phyloP scores from a whole-genome alignment of 1,140 invertebrate species.

The Camponotus vicinus region DNA sequence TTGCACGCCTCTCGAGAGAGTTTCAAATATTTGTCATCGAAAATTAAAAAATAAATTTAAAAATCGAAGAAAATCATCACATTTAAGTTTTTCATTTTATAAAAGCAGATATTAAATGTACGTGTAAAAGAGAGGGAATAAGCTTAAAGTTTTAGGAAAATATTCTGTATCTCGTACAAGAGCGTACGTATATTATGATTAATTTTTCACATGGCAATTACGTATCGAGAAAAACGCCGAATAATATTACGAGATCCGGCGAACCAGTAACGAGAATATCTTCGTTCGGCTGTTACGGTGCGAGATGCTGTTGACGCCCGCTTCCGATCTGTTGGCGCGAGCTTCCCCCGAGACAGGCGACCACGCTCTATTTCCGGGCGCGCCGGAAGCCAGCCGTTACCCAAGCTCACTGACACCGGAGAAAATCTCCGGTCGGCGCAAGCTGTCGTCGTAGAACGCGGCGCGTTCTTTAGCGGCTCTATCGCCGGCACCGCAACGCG shows the following conservation, averaged over 20 bases:
- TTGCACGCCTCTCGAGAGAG: not conserved
- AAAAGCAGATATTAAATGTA: slow-evolving; percentile 14
- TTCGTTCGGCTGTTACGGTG: not conserved
- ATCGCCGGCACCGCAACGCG: slow-evolving; percentile 5
- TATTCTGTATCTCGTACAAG: not conserved
- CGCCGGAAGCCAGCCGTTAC: slow-evolving; percentile 57
- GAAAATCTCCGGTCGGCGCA: slow-evolving; percentile 59
- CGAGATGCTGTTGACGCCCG: slow-evolving; percentile 24
- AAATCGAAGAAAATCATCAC: not conserved
- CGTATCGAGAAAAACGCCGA: not conserved
- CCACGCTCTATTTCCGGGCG: slow-evolving; percentile 53
- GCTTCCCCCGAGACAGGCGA: slow-evolving; percentile 35
- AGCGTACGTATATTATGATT: not conserved
- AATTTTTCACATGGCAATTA: not conserved
- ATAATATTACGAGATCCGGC: slow-evolving; percentile 1
- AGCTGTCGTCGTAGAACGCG: slow-evolving; percentile 20
- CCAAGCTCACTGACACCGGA: slow-evolving; percentile 53
- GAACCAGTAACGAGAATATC: slow-evolving; percentile 30
- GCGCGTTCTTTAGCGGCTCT: slow-evolving; percentile 28
- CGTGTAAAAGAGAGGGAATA: not conserved
- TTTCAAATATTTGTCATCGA: slow-evolving; percentile 8
- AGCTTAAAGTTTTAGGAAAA: not conserved
- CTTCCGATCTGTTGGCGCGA: slow-evolving; percentile 45
- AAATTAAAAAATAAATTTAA: not conserved
- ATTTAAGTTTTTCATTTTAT: slow-evolving; percentile 21